A percentile compares a stretch with the other conserved stretches of the same genome.
phyloP scores from a whole-genome alignment of 2,113 vertebrate genomes.

The Poeciliopsis occidentalis region DNA sequence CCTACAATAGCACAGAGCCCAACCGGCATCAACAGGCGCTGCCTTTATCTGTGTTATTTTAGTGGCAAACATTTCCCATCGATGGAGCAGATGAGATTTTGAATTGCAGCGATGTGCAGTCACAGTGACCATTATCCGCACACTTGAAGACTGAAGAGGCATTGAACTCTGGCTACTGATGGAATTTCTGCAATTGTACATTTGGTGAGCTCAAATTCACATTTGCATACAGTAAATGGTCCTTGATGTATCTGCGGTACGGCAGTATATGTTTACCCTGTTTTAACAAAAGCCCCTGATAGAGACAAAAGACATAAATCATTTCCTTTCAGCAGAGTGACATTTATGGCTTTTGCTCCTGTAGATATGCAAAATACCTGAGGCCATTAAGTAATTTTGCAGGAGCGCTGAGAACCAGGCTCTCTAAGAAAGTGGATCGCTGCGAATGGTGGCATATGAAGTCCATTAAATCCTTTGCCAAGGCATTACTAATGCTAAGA shows the following conservation, averaged over 20 bases:
- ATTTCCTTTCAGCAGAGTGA: constrained; percentile 60
- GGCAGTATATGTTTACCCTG: constrained; percentile 27
- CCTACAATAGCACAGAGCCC: constrained; percentile 52
- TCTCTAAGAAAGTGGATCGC: constrained; percentile 59
- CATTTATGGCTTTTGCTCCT: constrained; percentile 50
- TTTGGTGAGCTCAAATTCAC: constrained; percentile 65
- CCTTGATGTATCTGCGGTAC: constrained; percentile 56
- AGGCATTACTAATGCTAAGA: constrained; percentile 68
- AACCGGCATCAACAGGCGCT: constrained; percentile 33
- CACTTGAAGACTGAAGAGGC: constrained; percentile 78
- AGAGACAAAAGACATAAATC: constrained; percentile 48
- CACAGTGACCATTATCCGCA: constrained; percentile 76
- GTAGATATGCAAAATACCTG: constrained; percentile 62
- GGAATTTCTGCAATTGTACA: constrained; percentile 73
- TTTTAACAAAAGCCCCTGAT: constrained; percentile 17
- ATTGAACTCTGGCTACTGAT: constrained; percentile 75
- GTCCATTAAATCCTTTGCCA: constrained; percentile 69
- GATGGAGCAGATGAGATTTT: constrained; percentile 69
- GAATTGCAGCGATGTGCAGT: constrained; percentile 66
- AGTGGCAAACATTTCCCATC: constrained; percentile 64
- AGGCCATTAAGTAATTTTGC: constrained; percentile 74
- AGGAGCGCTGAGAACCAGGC: constrained; percentile 55
- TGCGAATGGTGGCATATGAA: constrained; percentile 64
- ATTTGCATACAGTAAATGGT: constrained; percentile 77
- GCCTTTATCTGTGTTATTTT: constrained; percentile 61